Evolutionary conservation across 2,113 vertebrate species (phyloP).

Genomic region (Columbina picui): DNA sequence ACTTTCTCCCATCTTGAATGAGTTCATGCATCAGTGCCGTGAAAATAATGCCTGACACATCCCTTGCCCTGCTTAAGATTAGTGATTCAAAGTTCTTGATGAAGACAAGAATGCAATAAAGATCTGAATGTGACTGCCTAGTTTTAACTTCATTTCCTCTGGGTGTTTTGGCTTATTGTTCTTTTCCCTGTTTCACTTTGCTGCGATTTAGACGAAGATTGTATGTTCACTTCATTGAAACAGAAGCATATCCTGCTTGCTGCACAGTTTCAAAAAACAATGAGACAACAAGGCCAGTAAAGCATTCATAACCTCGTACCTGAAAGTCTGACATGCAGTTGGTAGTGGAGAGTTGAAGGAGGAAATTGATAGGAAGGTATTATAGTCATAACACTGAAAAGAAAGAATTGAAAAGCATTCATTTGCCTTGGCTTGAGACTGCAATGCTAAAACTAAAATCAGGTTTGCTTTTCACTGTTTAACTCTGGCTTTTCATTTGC

Average conservation of each 20-base stretch:
- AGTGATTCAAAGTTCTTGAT: constrained; percentile 20
- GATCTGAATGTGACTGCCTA: not conserved
- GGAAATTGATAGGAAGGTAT: not conserved
- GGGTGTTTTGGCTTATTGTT: not conserved
- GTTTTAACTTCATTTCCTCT: not conserved
- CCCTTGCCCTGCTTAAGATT: not conserved
- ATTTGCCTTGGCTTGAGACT: not conserved
- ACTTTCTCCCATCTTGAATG: constrained; percentile 5
- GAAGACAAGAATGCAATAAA: not conserved
- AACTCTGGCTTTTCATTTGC: not conserved
- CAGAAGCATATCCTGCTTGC: not conserved
- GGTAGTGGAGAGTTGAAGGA: not conserved
- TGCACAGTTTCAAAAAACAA: not conserved
- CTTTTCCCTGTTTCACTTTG: not conserved
- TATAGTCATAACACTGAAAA: not conserved
- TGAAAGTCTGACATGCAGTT: not conserved
- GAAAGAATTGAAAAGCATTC: not conserved
- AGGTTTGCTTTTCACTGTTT: not conserved
- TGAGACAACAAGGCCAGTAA: not conserved
- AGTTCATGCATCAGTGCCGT: not conserved
- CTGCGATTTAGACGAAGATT: not conserved
- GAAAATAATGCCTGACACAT: not conserved
- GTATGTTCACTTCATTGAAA: not conserved
- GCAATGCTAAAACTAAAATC: not conserved
- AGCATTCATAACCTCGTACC: not conserved